Evolutionary conservation across 2,888 invertebrate genomes (phyloP).

Genomic region (Drosophila subsilvestris): DNA sequence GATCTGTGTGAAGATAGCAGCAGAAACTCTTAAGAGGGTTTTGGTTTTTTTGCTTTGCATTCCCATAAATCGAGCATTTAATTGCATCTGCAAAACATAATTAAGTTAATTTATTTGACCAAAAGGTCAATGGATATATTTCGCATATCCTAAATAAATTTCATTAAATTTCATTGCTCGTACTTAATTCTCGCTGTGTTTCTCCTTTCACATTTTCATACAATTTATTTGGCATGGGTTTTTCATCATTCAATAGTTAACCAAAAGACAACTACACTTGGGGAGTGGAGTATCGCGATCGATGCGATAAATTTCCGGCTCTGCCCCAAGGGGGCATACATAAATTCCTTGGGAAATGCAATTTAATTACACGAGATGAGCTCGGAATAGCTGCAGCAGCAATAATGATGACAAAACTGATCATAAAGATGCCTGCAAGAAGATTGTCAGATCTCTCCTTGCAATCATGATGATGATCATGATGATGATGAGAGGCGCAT

Average conservation of each 20-base stretch:
- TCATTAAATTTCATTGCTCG: too few relatives aligned
- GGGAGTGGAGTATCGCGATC: not conserved
- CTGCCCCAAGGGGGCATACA: conserved; percentile 1
- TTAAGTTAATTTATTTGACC: too few relatives aligned
- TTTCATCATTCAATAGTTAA: not conserved
- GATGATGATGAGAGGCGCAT: conserved; percentile 31
- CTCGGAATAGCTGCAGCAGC: conserved; percentile 25
- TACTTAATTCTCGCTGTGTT: too few relatives aligned
- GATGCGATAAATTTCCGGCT: not conserved
- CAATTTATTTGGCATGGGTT: not conserved
- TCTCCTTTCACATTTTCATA: not conserved
- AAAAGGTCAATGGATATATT: too few relatives aligned
- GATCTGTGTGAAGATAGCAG: not conserved
- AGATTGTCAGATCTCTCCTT: not conserved
- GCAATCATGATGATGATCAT: conserved; percentile 31
- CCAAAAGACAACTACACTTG: too few relatives aligned
- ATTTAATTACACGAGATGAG: conserved; percentile 59
- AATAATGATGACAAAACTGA: conserved; percentile 53
- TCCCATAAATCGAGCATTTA: too few relatives aligned
- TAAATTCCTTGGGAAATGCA: conserved; percentile 40
- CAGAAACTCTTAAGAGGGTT: too few relatives aligned
- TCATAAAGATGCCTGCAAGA: conserved; percentile 42
- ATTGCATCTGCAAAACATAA: too few relatives aligned
- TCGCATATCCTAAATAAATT: too few relatives aligned
- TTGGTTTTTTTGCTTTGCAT: too few relatives aligned